Percentiles rank a stretch among this genome's conserved stretches.
phyloP scores from a whole-genome alignment of 2,797 vertebrate genomes.

The Toxotes lorentzi region DNA sequence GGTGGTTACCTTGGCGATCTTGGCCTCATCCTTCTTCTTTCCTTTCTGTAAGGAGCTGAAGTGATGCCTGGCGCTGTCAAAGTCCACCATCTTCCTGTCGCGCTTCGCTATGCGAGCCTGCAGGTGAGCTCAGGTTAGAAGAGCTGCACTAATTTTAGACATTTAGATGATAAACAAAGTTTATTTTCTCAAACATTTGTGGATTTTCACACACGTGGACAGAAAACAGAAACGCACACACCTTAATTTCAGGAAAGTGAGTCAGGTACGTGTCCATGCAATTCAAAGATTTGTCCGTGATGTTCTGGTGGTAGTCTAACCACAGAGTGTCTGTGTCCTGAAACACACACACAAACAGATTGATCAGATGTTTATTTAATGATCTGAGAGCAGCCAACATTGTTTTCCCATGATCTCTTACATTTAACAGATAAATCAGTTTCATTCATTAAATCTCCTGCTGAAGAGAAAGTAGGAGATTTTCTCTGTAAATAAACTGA shows the following conservation, averaged over 20 bases:
- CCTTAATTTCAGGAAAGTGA: constrained; percentile 97
- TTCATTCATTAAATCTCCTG: too few species aligned
- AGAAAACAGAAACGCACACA: constrained; percentile 60
- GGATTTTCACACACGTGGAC: too few species aligned
- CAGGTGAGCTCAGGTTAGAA: background rate
- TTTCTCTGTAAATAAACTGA: too few species aligned
- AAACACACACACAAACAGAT: constrained; percentile 10
- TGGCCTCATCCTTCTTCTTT: constrained; percentile 95
- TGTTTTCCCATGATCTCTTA: too few species aligned
- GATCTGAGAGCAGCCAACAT: too few species aligned
- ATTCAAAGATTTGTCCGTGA: constrained; percentile 90
- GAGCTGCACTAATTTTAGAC: too few species aligned
- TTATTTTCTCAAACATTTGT: too few species aligned
- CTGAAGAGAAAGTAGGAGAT: too few species aligned
- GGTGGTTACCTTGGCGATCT: constrained; percentile 90
- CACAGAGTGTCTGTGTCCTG: constrained; percentile 94
- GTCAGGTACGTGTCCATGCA: constrained; percentile 93
- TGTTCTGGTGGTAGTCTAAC: constrained; percentile 94
- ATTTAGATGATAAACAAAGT: too few species aligned
- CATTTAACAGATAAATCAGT: too few species aligned
- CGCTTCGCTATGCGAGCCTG: constrained; percentile 96
- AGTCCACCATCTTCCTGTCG: constrained; percentile 97
- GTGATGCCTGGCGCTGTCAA: constrained; percentile 96
- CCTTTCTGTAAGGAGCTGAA: constrained; percentile 94
- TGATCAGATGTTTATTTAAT: too few species aligned